Evolutionary conservation across 1,140 invertebrate species (phyloP), one percentile per base, ranked within the genome.

Genomic region (Hypsibius dujardini): DNA sequence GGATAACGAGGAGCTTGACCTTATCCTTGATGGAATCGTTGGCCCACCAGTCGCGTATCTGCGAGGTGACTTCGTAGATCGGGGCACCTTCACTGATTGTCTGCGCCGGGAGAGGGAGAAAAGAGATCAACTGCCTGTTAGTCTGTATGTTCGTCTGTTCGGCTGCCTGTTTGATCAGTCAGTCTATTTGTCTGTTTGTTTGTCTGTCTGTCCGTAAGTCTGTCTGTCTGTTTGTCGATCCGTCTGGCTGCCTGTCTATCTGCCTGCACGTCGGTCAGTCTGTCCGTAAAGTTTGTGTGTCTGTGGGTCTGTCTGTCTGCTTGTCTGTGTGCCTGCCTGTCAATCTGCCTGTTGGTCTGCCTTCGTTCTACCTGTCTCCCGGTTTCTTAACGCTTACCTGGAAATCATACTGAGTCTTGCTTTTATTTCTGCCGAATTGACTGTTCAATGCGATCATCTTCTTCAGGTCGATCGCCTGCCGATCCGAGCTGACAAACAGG

Each of bases 1-100:
- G 62, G 45, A 67, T 67, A 45, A 42, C 62, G 3, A 67, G 62
- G 45, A 67, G 12, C 12, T 45, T 12, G 3, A 42, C 42, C 12
- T 12, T 3, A 7, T 67, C 62, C 62, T 67, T 67, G 28, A 28
- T 28, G 42, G 12, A 7, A 12, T 67, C 62, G 3, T 12, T 15
- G 12, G 12, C 45, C 62, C 62, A 67, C 62, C 62, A 67, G 62
- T 67, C 62, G 3, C 62, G 62, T 15, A 67, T 67, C 12, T 3
- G 3, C 3, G 12, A 15, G 3, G 45, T 42, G 12, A 15, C 12
- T 15, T 67, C 62, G 42, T 67, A 67, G 45, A 67, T 42, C 12
- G 62, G 42, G 3, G 12, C 42, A 42, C 45, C 42, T 42, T 67
- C 62, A 42, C 42, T 67, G 42, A 42, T 42, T 12, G 62, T 45